These are phyloP conservation scores for Venustoraphidia nigricollis DNA, from an alignment of 2,888 invertebrate species.

Conservation along the genomic window DNA sequence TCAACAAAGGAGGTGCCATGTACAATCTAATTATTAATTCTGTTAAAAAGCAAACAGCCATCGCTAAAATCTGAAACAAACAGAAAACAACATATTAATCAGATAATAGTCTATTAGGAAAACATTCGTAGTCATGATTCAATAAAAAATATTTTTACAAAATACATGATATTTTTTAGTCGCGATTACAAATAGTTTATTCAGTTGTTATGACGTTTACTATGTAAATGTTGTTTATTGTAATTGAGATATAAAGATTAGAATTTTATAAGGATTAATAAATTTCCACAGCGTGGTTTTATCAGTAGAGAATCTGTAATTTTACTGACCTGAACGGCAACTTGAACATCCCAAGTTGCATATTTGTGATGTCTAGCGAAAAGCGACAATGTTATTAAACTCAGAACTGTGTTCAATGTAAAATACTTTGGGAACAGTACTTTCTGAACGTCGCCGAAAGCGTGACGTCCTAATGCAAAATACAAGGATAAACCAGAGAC, in stretches of 20 bases:
- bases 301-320: not conserved
- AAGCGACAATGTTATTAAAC: constrained; percentile 53
- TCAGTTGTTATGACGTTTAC: too few species aligned
- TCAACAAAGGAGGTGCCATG: constrained; percentile 57
- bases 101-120: not conserved
- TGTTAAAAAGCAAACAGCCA: constrained; percentile 51
- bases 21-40: constrained; percentile 64
- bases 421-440: constrained; percentile 79
- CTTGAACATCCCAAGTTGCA: constrained; percentile 30
- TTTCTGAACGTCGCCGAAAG: constrained; percentile 76
- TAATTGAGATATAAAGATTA: constrained; percentile 10
- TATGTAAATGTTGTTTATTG: too few species aligned
- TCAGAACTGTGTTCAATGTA: constrained; percentile 58
- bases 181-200: too few species aligned
- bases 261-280: constrained; percentile 33
- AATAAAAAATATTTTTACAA: not conserved
- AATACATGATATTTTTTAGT: constrained; percentile 1
- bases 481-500: constrained; percentile 76
- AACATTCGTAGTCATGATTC: constrained; percentile 1
- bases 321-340: constrained; percentile 33
- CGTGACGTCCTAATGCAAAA: constrained; percentile 71
- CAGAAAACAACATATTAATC: constrained; percentile 7
- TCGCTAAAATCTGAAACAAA: constrained; percentile 42
- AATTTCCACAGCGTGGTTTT: constrained; percentile 22
- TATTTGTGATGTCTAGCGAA: constrained; percentile 48